A percentile compares a stretch with the other conserved stretches of the same genome.
These are phyloP conservation scores for Stegostoma tigrinum DNA, from an alignment of 2,113 vertebrate genomes.

Conservation along the genomic window DNA sequence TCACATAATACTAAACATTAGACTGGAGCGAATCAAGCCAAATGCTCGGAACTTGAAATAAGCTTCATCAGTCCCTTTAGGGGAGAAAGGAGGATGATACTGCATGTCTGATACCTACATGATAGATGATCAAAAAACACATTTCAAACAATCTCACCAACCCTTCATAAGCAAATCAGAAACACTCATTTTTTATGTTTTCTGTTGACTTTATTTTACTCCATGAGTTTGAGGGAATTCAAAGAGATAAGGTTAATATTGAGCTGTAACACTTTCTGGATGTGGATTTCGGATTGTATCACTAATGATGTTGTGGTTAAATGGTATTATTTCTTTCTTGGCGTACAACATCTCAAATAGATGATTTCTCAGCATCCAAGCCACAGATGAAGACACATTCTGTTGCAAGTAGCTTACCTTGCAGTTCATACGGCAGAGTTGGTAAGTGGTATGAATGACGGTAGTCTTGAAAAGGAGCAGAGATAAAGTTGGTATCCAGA, in stretches of 20 bases:
- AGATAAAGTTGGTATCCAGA: slow-evolving; percentile 89
- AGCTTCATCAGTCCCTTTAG: not conserved
- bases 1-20: too few species aligned
- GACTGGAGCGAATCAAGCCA: not conserved
- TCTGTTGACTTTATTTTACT: not conserved
- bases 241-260: not conserved
- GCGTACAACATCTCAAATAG: not conserved
- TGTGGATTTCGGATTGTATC: not conserved
- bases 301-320: not conserved
- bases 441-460: slow-evolving; percentile 87
- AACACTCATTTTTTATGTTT: not conserved
- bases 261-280: not conserved
- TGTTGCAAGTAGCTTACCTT: slow-evolving; percentile 62
- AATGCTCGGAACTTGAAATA: not conserved
- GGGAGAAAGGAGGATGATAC: not conserved
- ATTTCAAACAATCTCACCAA: not conserved
- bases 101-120: not conserved
- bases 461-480: slow-evolving; percentile 88
- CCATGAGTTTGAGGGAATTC: not conserved
- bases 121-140: not conserved
- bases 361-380: not conserved
- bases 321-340: not conserved
- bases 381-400: not conserved
- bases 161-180: not conserved
- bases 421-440: slow-evolving; percentile 81